Percentiles rank a stretch among this genome's conserved stretches.
Conservation (phyloP, 2,113 vertebrate species). For the Chaetura pelagica region DNA sequence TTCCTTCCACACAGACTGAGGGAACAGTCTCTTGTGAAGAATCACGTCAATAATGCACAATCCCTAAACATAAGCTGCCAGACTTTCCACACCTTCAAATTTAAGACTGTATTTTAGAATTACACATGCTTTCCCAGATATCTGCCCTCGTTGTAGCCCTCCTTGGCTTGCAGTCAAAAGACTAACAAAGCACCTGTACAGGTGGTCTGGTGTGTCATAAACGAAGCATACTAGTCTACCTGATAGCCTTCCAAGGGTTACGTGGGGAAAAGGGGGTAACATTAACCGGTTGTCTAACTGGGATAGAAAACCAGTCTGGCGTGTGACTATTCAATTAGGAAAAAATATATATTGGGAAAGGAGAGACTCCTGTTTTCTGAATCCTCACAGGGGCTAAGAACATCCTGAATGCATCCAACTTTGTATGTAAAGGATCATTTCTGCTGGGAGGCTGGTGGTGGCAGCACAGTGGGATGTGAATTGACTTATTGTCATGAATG, state of each 20-base stretch:
- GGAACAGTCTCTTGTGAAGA: background rate
- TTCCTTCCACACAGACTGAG: background rate
- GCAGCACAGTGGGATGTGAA: background rate
- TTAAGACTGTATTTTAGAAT: background rate
- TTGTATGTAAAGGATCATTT: accelerated
- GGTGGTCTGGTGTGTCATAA: background rate
- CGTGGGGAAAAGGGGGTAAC: background rate
- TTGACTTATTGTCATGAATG: background rate
- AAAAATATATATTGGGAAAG: background rate
- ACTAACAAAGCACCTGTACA: background rate
- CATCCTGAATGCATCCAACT: background rate
- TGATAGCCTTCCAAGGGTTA: background rate
- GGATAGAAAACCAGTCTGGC: accelerated
- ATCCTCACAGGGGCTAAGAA: background rate
- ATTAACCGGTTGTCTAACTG: background rate
- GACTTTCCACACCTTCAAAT: accelerated
- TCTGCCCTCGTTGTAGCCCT: background rate
- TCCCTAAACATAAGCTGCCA: background rate
- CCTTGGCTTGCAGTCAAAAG: background rate
- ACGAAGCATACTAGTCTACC: background rate
- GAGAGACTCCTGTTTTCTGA: background rate
- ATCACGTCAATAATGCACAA: background rate
- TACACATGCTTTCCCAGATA: background rate
- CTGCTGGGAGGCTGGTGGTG: background rate
- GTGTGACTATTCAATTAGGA: background rate